Percentiles rank a stretch among this genome's conserved stretches.
phyloP scores from a whole-genome alignment of 2,888 invertebrate genomes.

The Augochlorella aurata region DNA sequence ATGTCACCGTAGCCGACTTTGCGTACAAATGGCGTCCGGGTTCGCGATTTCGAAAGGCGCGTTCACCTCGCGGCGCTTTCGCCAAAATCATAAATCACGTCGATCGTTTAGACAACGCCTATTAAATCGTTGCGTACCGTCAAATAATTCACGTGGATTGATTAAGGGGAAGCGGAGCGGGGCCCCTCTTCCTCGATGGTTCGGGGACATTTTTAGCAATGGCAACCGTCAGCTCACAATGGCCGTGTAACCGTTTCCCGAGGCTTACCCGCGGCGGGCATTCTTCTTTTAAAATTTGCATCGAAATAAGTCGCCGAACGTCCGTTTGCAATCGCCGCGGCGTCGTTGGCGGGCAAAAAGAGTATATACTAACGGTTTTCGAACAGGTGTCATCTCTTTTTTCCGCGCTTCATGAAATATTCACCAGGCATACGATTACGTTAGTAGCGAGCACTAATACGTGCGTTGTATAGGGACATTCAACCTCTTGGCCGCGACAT shows the following conservation, averaged over 20 bases:
- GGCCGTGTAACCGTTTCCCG: slow-evolving; percentile 38
- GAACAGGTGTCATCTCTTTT: slow-evolving; percentile 77
- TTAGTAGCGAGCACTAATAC: slow-evolving; percentile 68
- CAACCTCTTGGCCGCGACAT: slow-evolving; percentile 48
- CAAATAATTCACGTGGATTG: slow-evolving; percentile 19
- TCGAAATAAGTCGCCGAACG: slow-evolving; percentile 71
- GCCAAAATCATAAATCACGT: slow-evolving; percentile 21
- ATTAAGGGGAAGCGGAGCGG: slow-evolving; percentile 14
- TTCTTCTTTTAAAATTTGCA: slow-evolving; percentile 74
- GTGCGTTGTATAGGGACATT: slow-evolving; percentile 65
- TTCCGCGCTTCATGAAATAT: slow-evolving; percentile 78
- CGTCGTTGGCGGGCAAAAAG: slow-evolving; percentile 73
- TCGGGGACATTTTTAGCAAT: slow-evolving; percentile 18
- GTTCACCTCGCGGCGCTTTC: background rate
- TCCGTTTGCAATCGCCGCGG: slow-evolving; percentile 65
- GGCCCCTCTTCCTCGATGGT: background rate
- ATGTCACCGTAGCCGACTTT: background rate
- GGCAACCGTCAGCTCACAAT: background rate
- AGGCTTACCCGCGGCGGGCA: slow-evolving; percentile 37
- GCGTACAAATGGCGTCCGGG: slow-evolving; percentile 12
- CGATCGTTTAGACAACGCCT: background rate
- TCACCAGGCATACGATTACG: slow-evolving; percentile 78
- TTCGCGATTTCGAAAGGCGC: background rate
- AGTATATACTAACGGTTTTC: slow-evolving; percentile 75
- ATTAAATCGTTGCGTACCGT: background rate